A percentile compares a stretch with the other conserved stretches of the same genome.
phyloP scores from a whole-genome alignment of 2,113 vertebrate genomes.

The Cebidichthys violaceus region DNA sequence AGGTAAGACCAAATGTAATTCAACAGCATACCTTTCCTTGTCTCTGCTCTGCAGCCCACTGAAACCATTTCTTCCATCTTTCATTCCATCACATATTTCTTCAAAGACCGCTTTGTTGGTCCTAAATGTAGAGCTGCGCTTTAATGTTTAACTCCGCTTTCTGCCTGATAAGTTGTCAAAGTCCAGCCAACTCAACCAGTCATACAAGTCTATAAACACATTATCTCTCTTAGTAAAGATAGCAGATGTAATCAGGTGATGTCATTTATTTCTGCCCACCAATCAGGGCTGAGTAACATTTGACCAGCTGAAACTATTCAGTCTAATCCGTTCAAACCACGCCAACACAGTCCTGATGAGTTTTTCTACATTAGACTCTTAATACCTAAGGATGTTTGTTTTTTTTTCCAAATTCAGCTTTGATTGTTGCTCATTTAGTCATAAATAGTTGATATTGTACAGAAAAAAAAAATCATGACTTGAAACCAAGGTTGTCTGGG shows the following conservation, averaged over 20 bases:
- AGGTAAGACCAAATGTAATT: not conserved
- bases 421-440: not conserved
- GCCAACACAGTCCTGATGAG: not conserved
- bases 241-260: not conserved
- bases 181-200: conserved; percentile 4
- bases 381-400: not conserved
- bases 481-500: not conserved
- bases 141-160: conserved; percentile 27
- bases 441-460: not conserved
- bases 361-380: not conserved
- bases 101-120: not conserved
- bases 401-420: not conserved
- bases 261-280: not conserved
- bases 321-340: not conserved
- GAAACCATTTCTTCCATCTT: conserved; percentile 3
- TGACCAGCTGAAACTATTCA: not conserved
- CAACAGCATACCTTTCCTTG: conserved; percentile 32
- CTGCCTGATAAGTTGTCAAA: conserved; percentile 21
- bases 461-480: not conserved
- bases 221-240: not conserved
- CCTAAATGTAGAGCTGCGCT: not conserved
- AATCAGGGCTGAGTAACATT: not conserved
- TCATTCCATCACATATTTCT: not conserved
- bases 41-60: not conserved
- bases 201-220: not conserved